Evolutionary conservation across 2,888 invertebrate species (phyloP), one percentile per base, ranked within the genome.

Genomic region (Dichetophora obliterata): DNA sequence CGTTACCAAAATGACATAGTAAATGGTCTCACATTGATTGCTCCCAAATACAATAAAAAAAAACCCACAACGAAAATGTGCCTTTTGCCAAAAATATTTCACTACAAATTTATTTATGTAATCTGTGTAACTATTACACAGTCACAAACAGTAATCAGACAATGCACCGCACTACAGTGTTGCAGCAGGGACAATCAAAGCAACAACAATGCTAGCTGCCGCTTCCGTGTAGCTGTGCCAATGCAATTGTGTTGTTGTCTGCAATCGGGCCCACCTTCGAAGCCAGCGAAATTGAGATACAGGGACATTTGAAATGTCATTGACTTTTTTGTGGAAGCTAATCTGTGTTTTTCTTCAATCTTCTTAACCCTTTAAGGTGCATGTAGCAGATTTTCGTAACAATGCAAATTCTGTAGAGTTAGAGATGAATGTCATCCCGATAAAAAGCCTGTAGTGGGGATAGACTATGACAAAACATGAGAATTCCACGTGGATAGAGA

Each of bases 141-240:
- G 24, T 24, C 34, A 16, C 63, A 34, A 31, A 27, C 34, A 34
- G 43, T 66, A 48, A 66, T 66, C 43, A 59, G 59, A 59, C 59
- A 59, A 27, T 27, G 43, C 14, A 43, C 43, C 43, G 43, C 43
- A 43, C 43, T 43, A 14, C n/a, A n/a, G n/a, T n/a, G n/a, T 43
- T 43, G 14, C 43, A 43, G 43, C 14, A 43, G 43, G 43, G 43
- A 43, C 43, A 27, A 24, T 59, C n/a, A 63, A 63, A 63, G n/a
- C 27, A 59, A 22, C 57, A 63, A 63, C 63, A n/a, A 63, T n/a
- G 34, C 34, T n/a, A 6, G 9, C 4, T 5, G 31, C n/a, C 34
- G 50, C 50, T 70, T 70, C 52, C 69, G 69, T 70, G 27, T 70
- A 34, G 69, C n/a, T 70, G 52, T 70, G 52, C 52, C 52, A 70